Evolutionary conservation across 2,113 vertebrate genomes (phyloP).

Genomic region (Isichthys henryi): DNA sequence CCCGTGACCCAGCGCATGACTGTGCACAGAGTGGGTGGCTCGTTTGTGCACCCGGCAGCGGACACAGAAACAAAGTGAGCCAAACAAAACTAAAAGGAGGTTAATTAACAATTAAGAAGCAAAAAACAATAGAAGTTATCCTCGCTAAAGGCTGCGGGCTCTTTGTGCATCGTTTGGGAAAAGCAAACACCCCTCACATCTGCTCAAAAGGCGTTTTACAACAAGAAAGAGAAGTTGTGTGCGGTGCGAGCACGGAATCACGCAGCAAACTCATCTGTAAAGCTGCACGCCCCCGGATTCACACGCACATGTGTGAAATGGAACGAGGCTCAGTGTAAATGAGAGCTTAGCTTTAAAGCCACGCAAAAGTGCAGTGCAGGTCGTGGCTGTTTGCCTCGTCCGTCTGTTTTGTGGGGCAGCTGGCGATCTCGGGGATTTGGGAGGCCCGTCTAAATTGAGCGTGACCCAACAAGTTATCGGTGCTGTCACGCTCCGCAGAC

Average conservation of each 20-base stretch:
- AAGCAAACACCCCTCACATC: slow-evolving; percentile 55
- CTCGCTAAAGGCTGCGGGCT: not conserved
- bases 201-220: slow-evolving; percentile 28
- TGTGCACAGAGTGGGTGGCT: not conserved
- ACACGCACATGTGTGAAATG: not conserved
- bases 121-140: not conserved
- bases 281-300: slow-evolving; percentile 20
- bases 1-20: not conserved
- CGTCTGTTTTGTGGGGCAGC: not conserved
- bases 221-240: not conserved
- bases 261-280: not conserved
- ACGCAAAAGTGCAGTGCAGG: not conserved
- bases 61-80: not conserved
- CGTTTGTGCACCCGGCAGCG: not conserved
- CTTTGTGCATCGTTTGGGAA: not conserved
- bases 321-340: not conserved
- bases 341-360: not conserved
- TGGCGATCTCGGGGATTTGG: not conserved
- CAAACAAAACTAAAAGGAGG: not conserved
- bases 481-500: not conserved
- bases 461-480: not conserved
- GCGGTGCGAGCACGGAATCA: not conserved
- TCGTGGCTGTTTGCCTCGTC: not conserved
- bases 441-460: not conserved
- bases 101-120: not conserved